These are phyloP conservation scores for Zaprionus taronus DNA, from an alignment of 1,140 invertebrate genomes.

Conservation along the genomic window DNA sequence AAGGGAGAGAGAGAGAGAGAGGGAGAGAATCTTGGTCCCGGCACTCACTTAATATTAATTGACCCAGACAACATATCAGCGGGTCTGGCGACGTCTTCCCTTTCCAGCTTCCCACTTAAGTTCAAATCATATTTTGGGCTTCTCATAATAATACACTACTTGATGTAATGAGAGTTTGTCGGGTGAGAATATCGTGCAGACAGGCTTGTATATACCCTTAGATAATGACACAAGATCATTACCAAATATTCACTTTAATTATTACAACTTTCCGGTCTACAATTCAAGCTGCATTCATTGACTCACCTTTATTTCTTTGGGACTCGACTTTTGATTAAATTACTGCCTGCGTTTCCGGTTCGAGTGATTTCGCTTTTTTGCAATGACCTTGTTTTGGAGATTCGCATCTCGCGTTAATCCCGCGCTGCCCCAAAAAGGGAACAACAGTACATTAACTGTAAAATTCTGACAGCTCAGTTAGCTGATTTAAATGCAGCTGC, in stretches of 20 bases:
- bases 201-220: background rate
- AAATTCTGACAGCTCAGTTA: constrained; percentile 79
- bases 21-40: too few species aligned
- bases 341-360: constrained; percentile 16
- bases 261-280: background rate
- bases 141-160: background rate
- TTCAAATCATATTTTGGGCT: background rate
- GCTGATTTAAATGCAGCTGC: constrained; percentile 70
- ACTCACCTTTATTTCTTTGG: constrained; percentile 11
- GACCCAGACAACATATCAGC: constrained; percentile 29
- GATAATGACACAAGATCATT: background rate
- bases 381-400: constrained; percentile 59
- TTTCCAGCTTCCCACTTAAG: background rate
- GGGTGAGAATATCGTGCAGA: too few species aligned
- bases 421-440: constrained; percentile 13
- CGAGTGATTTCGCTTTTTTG: constrained; percentile 56
- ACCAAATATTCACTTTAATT: background rate
- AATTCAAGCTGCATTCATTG: background rate
- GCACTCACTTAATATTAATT: constrained; percentile 41
- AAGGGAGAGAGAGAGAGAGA: background rate
- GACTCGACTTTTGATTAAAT: constrained; percentile 1
- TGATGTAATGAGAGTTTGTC: background rate
- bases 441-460: constrained; percentile 65
- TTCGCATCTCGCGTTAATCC: constrained; percentile 25
- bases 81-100: background rate